Percentiles rank a stretch among this genome's conserved stretches.
These are phyloP conservation scores for Carassius gibelio DNA, from an alignment of 2,113 vertebrate genomes.

Conservation along the genomic window DNA sequence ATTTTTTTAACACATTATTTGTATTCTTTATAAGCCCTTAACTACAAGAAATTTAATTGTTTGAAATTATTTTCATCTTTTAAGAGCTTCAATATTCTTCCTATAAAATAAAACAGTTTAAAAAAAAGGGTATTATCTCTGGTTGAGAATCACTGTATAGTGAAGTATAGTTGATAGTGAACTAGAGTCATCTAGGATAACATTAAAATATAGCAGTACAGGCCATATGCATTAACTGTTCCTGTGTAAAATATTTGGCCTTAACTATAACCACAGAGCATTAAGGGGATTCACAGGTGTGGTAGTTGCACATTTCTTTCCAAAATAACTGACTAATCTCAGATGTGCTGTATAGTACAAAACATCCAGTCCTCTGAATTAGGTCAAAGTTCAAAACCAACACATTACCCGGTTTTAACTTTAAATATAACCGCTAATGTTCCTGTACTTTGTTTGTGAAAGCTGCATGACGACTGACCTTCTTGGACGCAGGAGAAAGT, in stretches of 20 bases:
- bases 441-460: background rate
- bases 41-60: background rate
- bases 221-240: background rate
- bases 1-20: background rate
- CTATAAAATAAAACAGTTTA: no score
- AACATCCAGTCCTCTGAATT: background rate
- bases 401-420: background rate
- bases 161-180: background rate
- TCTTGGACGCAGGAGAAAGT: conserved; percentile 94
- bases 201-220: background rate
- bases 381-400: conserved; percentile 6
- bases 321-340: background rate
- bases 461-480: conserved; percentile 78
- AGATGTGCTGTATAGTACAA: background rate
- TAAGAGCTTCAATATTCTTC: no score
- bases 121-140: no score
- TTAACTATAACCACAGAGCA: background rate
- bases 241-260: background rate
- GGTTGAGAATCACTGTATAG: background rate
- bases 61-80: no score
- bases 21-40: background rate
- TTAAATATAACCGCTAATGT: background rate
- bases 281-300: background rate
- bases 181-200: background rate
- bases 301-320: conserved; percentile 3